A percentile compares a stretch with the other conserved stretches of the same genome.
Conservation (phyloP, 2,113 vertebrate genomes). For the Tapirus terrestris region DNA sequence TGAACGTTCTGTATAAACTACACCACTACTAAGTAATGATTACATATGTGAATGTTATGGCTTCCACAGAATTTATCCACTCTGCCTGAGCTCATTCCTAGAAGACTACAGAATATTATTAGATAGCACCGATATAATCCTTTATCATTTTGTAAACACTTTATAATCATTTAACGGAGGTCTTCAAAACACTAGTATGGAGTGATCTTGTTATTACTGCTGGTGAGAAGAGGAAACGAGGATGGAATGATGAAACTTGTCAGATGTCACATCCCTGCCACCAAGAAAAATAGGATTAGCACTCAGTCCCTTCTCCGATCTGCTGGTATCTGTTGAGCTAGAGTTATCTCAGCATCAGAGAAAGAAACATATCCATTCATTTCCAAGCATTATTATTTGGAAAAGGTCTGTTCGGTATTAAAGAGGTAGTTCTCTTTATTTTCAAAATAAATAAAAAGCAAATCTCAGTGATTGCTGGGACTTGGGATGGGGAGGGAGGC, state of each 20-base stretch:
- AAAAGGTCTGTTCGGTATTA: not conserved
- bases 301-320: not conserved
- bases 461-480: conserved; percentile 4
- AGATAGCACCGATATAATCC: not conserved
- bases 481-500: not conserved
- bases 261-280: not conserved
- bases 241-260: not conserved
- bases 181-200: conserved; percentile 44
- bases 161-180: conserved; percentile 37
- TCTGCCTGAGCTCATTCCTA: not conserved
- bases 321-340: not conserved
- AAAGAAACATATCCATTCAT: not conserved
- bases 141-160: conserved; percentile 53
- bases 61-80: not conserved
- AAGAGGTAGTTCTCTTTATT: conserved; percentile 21
- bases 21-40: not conserved
- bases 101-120: not conserved
- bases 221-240: conserved; percentile 31
- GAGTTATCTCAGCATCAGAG: not conserved
- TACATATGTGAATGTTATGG: not conserved
- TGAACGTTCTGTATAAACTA: not conserved
- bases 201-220: not conserved
- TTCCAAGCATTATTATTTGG: conserved; percentile 20
- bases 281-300: not conserved
- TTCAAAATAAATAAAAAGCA: conserved; percentile 48